Conservation (phyloP, 2,888 invertebrate genomes). For the Ptychoptera contaminata region DNA sequence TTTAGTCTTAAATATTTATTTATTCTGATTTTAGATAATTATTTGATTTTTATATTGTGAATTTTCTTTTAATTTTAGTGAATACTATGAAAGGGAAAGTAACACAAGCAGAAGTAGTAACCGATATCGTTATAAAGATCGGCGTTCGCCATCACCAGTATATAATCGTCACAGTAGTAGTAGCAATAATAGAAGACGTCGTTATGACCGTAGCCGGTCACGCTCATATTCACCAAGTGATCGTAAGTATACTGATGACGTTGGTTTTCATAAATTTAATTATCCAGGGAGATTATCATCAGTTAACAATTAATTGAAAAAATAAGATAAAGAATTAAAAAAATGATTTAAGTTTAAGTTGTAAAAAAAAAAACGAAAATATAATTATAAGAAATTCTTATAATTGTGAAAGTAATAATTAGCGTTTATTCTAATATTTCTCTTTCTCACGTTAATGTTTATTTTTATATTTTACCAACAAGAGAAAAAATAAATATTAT, state of each 20-base stretch:
- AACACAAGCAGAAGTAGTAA: neutral
- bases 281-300: too few relatives aligned
- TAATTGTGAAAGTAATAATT: too few relatives aligned
- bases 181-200: constrained; percentile 15
- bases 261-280: too few relatives aligned
- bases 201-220: constrained; percentile 17
- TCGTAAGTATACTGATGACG: constrained; percentile 3
- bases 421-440: neutral
- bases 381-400: constrained; percentile 15
- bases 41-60: too few relatives aligned
- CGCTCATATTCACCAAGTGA: constrained; percentile 19
- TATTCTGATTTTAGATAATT: too few relatives aligned
- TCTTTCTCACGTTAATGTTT: neutral
- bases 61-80: neutral
- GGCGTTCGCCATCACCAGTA: constrained; percentile 12
- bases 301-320: too few relatives aligned
- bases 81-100: neutral
- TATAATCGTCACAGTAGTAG: constrained; percentile 12
- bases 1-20: too few relatives aligned
- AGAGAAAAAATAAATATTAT: neutral
- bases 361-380: too few relatives aligned
- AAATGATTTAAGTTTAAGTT: too few relatives aligned
- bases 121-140: neutral
- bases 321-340: too few relatives aligned
- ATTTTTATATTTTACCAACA: too few relatives aligned